Evolutionary conservation across 2,797 vertebrate genomes (phyloP).

Genomic region (Cichlasoma orientale): DNA sequence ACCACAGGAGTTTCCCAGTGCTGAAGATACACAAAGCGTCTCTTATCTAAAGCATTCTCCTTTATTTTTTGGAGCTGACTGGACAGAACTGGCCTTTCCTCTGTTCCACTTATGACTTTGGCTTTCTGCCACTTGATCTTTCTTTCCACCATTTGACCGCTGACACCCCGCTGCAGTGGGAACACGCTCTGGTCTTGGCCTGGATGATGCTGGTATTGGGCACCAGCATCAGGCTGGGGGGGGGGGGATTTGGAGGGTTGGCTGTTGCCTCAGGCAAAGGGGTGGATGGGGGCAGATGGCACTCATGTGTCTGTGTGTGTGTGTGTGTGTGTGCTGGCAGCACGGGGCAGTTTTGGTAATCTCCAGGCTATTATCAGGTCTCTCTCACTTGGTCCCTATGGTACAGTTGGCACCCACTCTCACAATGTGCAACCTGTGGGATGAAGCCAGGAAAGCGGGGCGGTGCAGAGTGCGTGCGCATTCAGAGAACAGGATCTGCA

Average conservation of each 20-base stretch:
- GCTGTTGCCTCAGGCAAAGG: neutral
- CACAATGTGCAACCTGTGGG: constrained; percentile 35
- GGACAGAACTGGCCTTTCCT: fast-evolving
- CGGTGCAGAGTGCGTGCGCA: neutral
- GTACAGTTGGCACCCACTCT: constrained; percentile 55
- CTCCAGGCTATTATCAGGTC: constrained; percentile 61
- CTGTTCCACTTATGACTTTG: neutral
- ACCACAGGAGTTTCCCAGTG: fast-evolving
- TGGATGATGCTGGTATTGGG: neutral
- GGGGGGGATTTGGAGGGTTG: constrained; percentile 3
- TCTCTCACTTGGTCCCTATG: constrained; percentile 49
- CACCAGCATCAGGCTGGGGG: neutral
- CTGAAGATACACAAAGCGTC: fast-evolving
- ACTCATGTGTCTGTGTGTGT: constrained; percentile 6
- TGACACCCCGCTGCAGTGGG: constrained; percentile 1
- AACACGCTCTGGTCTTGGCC: constrained; percentile 7
- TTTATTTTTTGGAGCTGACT: neutral
- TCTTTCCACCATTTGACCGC: constrained; percentile 22
- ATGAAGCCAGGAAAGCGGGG: constrained; percentile 49
- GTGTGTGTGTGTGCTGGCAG: constrained; percentile 39
- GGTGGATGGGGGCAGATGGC: constrained; percentile 23
- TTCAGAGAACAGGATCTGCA: neutral
- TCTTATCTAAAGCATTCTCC: neutral
- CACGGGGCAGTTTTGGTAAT: constrained; percentile 30
- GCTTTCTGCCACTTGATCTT: constrained; percentile 21